Conservation (phyloP, 2,113 vertebrate genomes). For the Potamarius usumacintae region DNA sequence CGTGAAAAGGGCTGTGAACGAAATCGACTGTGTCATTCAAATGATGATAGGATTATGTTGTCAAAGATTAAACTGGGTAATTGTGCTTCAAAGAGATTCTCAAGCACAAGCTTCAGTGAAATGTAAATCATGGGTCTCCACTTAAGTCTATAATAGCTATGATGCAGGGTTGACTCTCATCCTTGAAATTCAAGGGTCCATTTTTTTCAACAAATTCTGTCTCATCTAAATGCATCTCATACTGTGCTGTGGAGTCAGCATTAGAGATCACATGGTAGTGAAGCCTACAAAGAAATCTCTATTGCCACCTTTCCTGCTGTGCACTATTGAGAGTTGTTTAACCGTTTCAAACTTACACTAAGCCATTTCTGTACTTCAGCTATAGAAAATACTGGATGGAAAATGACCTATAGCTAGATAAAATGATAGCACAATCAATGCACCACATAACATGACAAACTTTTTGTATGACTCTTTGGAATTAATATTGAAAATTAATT, state of each 20-base stretch:
- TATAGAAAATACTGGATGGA: background rate
- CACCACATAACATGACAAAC: background rate
- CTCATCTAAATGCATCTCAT: background rate
- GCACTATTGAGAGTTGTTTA: slow-evolving; percentile 19
- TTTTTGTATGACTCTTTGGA: background rate
- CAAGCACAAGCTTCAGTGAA: slow-evolving; percentile 50
- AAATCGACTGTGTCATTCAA: slow-evolving; percentile 66
- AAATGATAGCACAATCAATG: background rate
- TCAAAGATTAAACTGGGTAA: slow-evolving; percentile 43
- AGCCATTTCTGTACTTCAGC: background rate
- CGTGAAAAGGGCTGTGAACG: slow-evolving; percentile 68
- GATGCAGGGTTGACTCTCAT: slow-evolving; percentile 34
- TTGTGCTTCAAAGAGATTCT: slow-evolving; percentile 37
- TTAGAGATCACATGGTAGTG: background rate
- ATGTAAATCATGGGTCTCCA: slow-evolving; percentile 49
- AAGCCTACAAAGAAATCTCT: slow-evolving; percentile 25
- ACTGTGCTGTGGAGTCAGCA: background rate
- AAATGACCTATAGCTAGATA: background rate
- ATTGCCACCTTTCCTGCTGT: slow-evolving; percentile 51
- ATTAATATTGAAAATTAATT: background rate
- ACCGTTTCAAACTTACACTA: background rate
- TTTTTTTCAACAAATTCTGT: background rate
- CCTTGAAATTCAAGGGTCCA: slow-evolving; percentile 54
- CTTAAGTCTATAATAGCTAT: slow-evolving; percentile 37
- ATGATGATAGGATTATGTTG: slow-evolving; percentile 55